These are phyloP conservation scores for Ommatoiulus sabulosus DNA, from an alignment of 2,888 invertebrate species.

Conservation along the genomic window DNA sequence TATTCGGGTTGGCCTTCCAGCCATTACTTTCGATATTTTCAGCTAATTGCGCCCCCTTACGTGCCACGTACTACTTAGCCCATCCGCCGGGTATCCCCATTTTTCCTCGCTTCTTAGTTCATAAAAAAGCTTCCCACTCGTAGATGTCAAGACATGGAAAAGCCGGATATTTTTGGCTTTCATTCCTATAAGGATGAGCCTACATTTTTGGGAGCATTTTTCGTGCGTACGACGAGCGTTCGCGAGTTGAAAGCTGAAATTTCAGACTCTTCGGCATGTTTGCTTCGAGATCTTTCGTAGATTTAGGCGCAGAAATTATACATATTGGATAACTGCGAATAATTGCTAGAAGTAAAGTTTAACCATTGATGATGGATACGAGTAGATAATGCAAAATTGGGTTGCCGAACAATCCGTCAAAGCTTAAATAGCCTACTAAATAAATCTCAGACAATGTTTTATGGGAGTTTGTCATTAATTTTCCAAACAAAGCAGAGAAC, in stretches of 20 bases:
- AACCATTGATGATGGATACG: too few species aligned
- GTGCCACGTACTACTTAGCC: not conserved
- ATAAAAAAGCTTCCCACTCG: slow-evolving; percentile 16
- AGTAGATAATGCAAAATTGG: too few species aligned
- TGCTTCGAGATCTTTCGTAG: too few species aligned
- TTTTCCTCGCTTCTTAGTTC: not conserved
- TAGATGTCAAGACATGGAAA: not conserved
- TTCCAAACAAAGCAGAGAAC: too few species aligned
- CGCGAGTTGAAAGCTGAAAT: not conserved
- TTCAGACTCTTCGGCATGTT: not conserved
- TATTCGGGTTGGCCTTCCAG: not conserved
- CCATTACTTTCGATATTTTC: not conserved
- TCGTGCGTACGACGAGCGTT: not conserved
- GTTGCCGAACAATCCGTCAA: too few species aligned
- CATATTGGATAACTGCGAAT: too few species aligned
- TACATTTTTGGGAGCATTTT: not conserved
- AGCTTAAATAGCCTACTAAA: too few species aligned
- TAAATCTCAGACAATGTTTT: too few species aligned
- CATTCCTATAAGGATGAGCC: not conserved
- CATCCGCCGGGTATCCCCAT: not conserved
- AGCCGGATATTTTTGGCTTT: not conserved
- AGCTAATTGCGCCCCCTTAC: not conserved
- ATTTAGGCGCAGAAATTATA: too few species aligned
- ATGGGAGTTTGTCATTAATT: too few species aligned
- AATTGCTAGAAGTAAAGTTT: too few species aligned